phyloP scores from a whole-genome alignment of 2,113 vertebrate species.

The Elephas maximus region DNA sequence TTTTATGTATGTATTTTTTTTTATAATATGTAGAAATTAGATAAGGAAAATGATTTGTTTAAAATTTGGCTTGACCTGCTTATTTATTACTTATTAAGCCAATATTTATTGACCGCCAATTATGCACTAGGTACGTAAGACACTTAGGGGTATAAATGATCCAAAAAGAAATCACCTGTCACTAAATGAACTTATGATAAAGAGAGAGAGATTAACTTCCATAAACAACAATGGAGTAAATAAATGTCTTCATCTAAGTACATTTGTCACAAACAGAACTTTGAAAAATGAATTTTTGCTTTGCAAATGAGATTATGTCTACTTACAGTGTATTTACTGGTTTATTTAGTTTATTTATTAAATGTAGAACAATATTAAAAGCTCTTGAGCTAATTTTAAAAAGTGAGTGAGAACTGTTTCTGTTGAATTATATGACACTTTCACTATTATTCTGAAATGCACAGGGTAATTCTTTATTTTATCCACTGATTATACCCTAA shows the following conservation, averaged over 20 bases:
- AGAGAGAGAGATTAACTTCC: not conserved
- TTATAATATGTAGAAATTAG: conserved; percentile 15
- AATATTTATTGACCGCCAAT: conserved; percentile 45
- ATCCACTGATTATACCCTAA: not conserved
- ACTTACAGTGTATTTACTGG: not conserved
- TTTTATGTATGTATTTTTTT: no score
- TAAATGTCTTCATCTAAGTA: not conserved
- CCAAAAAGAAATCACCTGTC: conserved; percentile 7
- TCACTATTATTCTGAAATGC: conserved; percentile 30
- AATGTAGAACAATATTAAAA: conserved; percentile 56
- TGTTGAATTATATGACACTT: not conserved
- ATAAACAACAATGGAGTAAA: not conserved
- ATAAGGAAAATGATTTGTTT: conserved; percentile 11
- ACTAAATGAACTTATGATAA: not conserved
- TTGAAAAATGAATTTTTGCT: conserved; percentile 29
- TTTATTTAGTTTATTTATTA: conserved; percentile 52
- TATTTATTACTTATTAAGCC: conserved; percentile 29
- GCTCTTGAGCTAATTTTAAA: conserved; percentile 25
- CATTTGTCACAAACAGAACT: not conserved
- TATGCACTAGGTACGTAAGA: not conserved
- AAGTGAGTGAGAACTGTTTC: conserved; percentile 31
- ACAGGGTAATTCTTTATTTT: conserved; percentile 23
- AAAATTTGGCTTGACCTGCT: conserved; percentile 30
- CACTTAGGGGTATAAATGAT: not conserved
- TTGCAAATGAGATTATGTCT: not conserved